Evolutionary conservation across 2,797 vertebrate genomes (phyloP).

Genomic region (Anomalospiza imberbis): DNA sequence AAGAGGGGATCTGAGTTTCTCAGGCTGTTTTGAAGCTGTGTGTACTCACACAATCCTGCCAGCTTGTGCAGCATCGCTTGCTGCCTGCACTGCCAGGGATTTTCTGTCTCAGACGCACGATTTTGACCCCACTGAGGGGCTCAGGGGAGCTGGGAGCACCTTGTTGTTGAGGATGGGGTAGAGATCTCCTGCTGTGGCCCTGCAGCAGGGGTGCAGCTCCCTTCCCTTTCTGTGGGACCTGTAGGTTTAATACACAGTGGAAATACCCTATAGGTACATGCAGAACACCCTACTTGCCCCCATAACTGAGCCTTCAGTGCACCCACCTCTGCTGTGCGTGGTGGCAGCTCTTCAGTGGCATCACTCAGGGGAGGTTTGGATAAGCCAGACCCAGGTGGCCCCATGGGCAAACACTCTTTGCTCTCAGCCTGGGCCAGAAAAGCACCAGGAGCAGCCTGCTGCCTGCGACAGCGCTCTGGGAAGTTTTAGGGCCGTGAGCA

Average conservation of each 20-base stretch:
- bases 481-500: not conserved
- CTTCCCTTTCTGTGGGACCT: not conserved
- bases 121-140: not conserved
- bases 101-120: not conserved
- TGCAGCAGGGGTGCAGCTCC: not conserved
- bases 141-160: not conserved
- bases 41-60: not conserved
- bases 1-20: not conserved
- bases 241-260: not conserved
- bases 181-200: not conserved
- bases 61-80: fast-evolving
- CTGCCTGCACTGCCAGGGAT: not conserved
- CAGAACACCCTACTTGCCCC: not conserved
- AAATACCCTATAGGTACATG: fast-evolving
- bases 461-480: not conserved
- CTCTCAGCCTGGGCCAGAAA: not conserved
- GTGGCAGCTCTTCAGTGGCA: not conserved
- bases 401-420: fast-evolving
- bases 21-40: not conserved
- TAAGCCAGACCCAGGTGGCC: not conserved
- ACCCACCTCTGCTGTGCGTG: not conserved
- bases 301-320: not conserved
- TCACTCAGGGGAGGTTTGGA: not conserved
- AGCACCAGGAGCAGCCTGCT: not conserved
- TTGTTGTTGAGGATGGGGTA: not conserved